A percentile compares a stretch with the other conserved stretches of the same genome.
Conservation (phyloP, 2,888 invertebrate genomes). For the Lasioglossum morio region DNA sequence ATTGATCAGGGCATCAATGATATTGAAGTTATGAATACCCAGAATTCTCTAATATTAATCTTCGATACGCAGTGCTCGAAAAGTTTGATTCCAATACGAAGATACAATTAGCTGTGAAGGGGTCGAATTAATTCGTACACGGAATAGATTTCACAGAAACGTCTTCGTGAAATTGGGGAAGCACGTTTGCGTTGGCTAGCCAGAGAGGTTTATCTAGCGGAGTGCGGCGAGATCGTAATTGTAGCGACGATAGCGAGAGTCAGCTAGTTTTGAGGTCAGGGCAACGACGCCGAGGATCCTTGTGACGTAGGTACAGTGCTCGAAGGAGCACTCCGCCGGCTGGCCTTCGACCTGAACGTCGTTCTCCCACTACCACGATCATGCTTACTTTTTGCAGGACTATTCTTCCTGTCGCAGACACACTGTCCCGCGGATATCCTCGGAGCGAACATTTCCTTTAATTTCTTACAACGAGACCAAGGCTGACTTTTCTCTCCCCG, state of each 20-base stretch:
- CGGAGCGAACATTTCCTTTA: conserved; percentile 41
- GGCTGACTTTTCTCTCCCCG: background rate
- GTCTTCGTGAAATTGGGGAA: background rate
- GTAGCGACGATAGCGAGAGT: conserved; percentile 69
- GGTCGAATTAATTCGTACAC: background rate
- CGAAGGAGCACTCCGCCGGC: conserved; percentile 66
- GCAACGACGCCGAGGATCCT: conserved; percentile 77
- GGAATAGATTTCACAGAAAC: background rate
- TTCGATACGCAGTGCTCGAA: too few species aligned
- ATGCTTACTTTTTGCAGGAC: conserved; percentile 43
- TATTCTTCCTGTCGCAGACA: conserved; percentile 51
- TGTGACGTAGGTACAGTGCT: conserved; percentile 72
- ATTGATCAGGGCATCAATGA: too few species aligned
- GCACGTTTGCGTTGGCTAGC: background rate
- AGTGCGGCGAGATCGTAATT: conserved; percentile 54
- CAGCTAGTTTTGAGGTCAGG: conserved; percentile 82
- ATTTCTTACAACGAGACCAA: conserved; percentile 14
- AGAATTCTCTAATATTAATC: too few species aligned
- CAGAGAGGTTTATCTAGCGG: conserved; percentile 33
- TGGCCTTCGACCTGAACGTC: conserved; percentile 62
- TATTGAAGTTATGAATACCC: too few species aligned
- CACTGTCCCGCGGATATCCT: conserved; percentile 25
- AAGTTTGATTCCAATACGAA: too few species aligned
- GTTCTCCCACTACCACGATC: conserved; percentile 18
- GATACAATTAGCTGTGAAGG: background rate